Percentiles rank a stretch among this genome's conserved stretches.
phyloP scores from a whole-genome alignment of 1,140 invertebrate species.

The Eubasilissa regina region DNA sequence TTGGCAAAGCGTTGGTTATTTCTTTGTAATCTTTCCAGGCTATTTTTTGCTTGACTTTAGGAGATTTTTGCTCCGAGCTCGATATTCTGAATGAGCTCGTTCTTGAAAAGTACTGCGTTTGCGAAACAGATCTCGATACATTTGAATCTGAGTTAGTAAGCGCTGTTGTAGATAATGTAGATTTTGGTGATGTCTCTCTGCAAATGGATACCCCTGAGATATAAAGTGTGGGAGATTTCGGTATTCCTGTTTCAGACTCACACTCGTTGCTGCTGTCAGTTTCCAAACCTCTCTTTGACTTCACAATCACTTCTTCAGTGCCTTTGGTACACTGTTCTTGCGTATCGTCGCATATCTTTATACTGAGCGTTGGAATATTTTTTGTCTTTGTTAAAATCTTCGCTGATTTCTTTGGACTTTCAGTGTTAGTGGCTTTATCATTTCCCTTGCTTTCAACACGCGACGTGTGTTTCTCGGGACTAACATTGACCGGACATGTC shows the following conservation, averaged over 20 bases:
- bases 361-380: constrained; percentile 48
- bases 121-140: constrained; percentile 29
- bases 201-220: constrained; percentile 77
- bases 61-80: constrained; percentile 46
- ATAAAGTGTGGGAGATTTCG: constrained; percentile 75
- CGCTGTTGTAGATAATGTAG: constrained; percentile 7
- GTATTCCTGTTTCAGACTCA: constrained; percentile 75
- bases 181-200: constrained; percentile 64
- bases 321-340: constrained; percentile 25
- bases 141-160: constrained; percentile 40
- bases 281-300: constrained; percentile 62
- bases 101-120: constrained; percentile 40
- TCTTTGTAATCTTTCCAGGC: constrained; percentile 55
- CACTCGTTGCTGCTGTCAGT: constrained; percentile 74
- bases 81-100: constrained; percentile 43
- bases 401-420: constrained; percentile 48
- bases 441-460: neutral
- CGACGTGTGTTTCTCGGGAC: constrained; percentile 33
- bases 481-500: constrained; percentile 23
- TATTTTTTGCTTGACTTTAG: constrained; percentile 51
- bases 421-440: neutral
- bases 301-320: constrained; percentile 21
- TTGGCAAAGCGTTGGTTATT: constrained; percentile 21
- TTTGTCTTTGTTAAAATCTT: constrained; percentile 42
- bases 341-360: constrained; percentile 54